These are phyloP conservation scores for Gryllus longicercus DNA, from an alignment of 2,888 invertebrate species.

Conservation along the genomic window DNA sequence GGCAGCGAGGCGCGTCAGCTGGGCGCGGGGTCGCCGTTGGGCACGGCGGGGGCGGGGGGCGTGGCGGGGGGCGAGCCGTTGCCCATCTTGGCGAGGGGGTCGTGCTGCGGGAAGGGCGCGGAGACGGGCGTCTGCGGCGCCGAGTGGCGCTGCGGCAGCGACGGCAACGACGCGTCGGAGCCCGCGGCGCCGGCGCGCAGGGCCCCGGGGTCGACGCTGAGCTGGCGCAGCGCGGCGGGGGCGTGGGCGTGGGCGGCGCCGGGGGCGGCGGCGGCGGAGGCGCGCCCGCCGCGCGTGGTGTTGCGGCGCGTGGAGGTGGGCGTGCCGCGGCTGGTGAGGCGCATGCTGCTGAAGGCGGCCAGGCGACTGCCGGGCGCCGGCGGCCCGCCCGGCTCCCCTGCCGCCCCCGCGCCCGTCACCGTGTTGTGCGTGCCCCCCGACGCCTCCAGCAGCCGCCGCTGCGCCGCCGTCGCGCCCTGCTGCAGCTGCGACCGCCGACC, in stretches of 20 bases:
- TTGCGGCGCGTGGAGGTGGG: slow-evolving; percentile 56
- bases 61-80: not conserved
- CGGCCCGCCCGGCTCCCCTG: not conserved
- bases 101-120: not conserved
- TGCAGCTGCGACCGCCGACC: not conserved
- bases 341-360: slow-evolving; percentile 55
- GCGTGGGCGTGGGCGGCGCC: not conserved
- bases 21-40: not conserved
- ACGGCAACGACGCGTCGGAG: not conserved
- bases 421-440: slow-evolving; percentile 19
- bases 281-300: slow-evolving; percentile 52
- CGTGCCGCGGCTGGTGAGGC: slow-evolving; percentile 53
- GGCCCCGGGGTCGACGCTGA: not conserved
- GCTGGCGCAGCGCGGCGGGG: not conserved
- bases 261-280: not conserved
- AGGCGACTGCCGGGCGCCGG: not conserved
- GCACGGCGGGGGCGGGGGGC: not conserved
- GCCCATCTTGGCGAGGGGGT: not conserved
- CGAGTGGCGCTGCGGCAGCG: not conserved
- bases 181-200: not conserved
- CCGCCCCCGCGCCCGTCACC: not conserved
- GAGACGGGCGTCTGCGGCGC: slow-evolving; percentile 6
- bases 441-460: slow-evolving; percentile 26
- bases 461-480: not conserved
- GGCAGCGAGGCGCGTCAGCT: not conserved